Evolutionary conservation across 2,113 vertebrate species (phyloP).

Genomic region (Alligator mississippiensis): DNA sequence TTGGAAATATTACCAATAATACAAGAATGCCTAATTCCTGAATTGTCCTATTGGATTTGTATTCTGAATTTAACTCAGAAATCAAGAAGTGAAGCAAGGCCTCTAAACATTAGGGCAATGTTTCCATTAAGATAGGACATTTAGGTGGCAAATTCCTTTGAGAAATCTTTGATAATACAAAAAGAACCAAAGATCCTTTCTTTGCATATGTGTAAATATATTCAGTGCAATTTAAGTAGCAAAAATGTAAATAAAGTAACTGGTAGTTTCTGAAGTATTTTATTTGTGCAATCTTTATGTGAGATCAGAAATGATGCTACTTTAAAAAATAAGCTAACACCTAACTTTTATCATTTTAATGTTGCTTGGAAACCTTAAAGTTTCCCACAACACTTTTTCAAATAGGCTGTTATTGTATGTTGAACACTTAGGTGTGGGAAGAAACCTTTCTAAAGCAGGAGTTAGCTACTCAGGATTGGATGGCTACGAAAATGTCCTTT

Average conservation of each 20-base stretch:
- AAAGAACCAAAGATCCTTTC: not conserved
- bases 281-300: not conserved
- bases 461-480: not conserved
- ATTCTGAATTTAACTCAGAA: not conserved
- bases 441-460: not conserved
- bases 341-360: not conserved
- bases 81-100: not conserved
- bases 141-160: not conserved
- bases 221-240: not conserved
- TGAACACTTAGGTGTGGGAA: fast-evolving
- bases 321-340: not conserved
- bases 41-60: not conserved
- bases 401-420: not conserved
- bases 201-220: not conserved
- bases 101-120: not conserved
- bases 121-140: not conserved
- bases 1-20: too few species aligned
- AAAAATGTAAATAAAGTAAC: not conserved
- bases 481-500: not conserved
- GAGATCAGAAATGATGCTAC: not conserved
- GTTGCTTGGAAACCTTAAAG: not conserved
- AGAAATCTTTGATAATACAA: not conserved
- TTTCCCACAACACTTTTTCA: too few species aligned
- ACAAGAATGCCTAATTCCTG: too few species aligned
- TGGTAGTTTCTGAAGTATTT: not conserved